phyloP scores from a whole-genome alignment of 1,140 invertebrate species.

The Zaprionus nigranus region DNA sequence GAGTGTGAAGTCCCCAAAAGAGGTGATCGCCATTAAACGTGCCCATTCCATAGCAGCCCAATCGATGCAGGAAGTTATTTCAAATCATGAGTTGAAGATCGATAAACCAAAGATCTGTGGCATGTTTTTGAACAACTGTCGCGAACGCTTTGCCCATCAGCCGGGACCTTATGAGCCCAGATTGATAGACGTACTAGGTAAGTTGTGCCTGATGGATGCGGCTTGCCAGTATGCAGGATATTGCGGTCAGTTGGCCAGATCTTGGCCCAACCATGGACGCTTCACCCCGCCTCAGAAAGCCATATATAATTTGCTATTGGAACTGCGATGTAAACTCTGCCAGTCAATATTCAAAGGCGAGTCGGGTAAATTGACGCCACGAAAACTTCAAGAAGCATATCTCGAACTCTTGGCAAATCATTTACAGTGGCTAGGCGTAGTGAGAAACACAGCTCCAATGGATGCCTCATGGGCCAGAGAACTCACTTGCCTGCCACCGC shows the following conservation, averaged over 20 bases:
- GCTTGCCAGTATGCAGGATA: slow-evolving; percentile 57
- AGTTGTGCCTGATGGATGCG: slow-evolving; percentile 47
- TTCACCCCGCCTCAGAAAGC: slow-evolving; percentile 55
- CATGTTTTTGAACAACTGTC: slow-evolving; percentile 47
- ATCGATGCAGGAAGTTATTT: slow-evolving; percentile 51
- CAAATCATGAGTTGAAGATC: slow-evolving; percentile 6
- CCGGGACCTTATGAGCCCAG: slow-evolving; percentile 17
- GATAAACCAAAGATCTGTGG: slow-evolving; percentile 8
- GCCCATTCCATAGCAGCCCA: slow-evolving; percentile 44
- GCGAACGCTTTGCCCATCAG: slow-evolving; percentile 10
- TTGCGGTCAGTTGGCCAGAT: slow-evolving; percentile 44
- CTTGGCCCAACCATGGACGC: slow-evolving; percentile 48
- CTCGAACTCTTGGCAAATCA: slow-evolving; percentile 32
- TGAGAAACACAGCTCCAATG: slow-evolving; percentile 2
- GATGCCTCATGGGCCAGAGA: slow-evolving; percentile 5
- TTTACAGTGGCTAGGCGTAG: slow-evolving; percentile 27
- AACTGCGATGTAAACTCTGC: slow-evolving; percentile 43
- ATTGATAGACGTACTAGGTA: not conserved
- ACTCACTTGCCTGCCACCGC: slow-evolving; percentile 32
- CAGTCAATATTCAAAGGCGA: slow-evolving; percentile 12
- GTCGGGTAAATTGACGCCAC: slow-evolving; percentile 18
- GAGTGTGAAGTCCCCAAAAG: slow-evolving; percentile 39
- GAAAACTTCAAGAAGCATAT: slow-evolving; percentile 43
- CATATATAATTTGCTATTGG: slow-evolving; percentile 47
- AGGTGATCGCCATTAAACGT: slow-evolving; percentile 27